Evolutionary conservation across 2,888 invertebrate species (phyloP), one percentile per base, ranked within the genome.

Genomic region (Drosophila niveifrons): DNA sequence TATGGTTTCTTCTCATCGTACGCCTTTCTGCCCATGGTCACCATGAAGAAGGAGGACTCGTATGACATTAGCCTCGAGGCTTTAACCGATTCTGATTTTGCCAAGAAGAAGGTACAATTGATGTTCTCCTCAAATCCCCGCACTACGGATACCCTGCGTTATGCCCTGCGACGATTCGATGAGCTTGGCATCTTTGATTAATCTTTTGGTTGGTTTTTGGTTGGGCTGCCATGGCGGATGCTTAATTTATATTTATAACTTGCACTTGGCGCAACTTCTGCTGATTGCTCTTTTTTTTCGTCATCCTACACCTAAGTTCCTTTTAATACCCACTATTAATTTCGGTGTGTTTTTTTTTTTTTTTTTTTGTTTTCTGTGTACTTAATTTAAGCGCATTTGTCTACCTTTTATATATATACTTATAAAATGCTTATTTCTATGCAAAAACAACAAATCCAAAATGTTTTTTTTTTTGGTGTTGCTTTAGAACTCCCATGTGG

Each of bases 401-500:
- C 53, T 41, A 29, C 31, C 36, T 48, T 50, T 55, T 23, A 18
- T 41, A 63, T 17, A 17, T 39, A 63, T 47, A 44, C 34, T 17
- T 63, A 48, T 36, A 52, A 51, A 55, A 59, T 69, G 59, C 48
- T n/a, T 34, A 50, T 53, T 52, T 52, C 51, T 58, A 58, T 58
- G 36, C 36, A 51, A 57, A 34, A 31, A 31, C 9, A 31, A 31
- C 9, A 31, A 31, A 17, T 36, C 18, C 8, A 1, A 3, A 3
- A 29, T 9, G 39, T 43, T 36, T 13, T 8, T 18, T 41, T n/a
- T 4, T 31, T 1, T 23, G 23, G 6, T 23, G 23, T 2, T 34
- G 65, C 64, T 58, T 92, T 93, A 97, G 93, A 98, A 98, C 92
- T 98, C 98, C 98, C 98, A 98, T 10, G 97, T 95, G 11, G 97